Conservation (phyloP, 1,140 invertebrate genomes). For the Araneus ventricosus region DNA sequence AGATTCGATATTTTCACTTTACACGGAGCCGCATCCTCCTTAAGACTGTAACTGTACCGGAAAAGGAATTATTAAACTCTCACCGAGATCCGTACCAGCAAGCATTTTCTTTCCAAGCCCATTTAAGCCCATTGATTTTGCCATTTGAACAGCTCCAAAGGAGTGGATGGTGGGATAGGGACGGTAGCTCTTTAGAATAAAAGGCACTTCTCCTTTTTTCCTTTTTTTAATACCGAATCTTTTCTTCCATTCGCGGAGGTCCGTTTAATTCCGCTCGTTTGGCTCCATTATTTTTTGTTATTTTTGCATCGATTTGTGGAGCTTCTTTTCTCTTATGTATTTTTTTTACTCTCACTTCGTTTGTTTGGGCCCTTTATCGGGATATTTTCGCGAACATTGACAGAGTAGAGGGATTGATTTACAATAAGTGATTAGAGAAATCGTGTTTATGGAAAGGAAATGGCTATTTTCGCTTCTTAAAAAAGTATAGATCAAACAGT, state of each 20-base stretch:
- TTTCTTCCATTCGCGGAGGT: background rate
- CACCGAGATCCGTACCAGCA: background rate
- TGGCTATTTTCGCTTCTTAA: background rate
- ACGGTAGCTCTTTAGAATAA: background rate
- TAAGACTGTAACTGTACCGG: background rate
- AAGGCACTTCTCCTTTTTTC: background rate
- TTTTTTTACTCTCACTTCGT: background rate
- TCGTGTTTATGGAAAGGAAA: background rate
- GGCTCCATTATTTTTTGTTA: background rate
- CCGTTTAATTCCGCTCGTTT: background rate
- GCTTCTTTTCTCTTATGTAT: too few species aligned
- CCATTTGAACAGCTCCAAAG: background rate
- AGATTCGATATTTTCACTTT: conserved; percentile 2
- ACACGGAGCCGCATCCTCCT: background rate
- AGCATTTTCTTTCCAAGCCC: background rate
- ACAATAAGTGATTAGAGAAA: background rate
- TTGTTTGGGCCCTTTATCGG: background rate
- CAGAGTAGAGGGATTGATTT: background rate
- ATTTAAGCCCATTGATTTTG: conserved; percentile 15
- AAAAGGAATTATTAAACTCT: conserved; percentile 19
- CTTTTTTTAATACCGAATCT: background rate
- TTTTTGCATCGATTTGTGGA: background rate
- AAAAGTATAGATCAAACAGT: too few species aligned
- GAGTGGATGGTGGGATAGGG: too few species aligned
- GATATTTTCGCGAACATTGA: background rate